Base-by-base conservation (phyloP, 2,888 invertebrate genomes). In the Morpho deidamia region DNA sequence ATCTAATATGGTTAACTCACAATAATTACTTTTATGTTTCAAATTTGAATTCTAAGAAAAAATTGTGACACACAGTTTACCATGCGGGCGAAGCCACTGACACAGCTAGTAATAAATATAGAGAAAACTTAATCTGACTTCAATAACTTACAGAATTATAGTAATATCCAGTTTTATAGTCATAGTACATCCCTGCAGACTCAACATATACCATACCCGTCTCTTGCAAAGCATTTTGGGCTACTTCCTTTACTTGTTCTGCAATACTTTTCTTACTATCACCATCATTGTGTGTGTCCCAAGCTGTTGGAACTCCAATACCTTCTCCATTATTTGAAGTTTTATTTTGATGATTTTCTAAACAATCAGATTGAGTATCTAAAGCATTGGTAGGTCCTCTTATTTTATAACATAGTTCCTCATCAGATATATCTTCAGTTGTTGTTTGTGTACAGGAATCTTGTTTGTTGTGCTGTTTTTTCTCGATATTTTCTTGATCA, bases 91-190 rank as follows among this genome's bases (percentile, higher is more conserved):
- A n/a, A n/a, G n/a, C n/a, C n/a, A n/a, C n/a, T n/a, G n/a, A n/a
- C n/a, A n/a, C n/a, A n/a, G n/a, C n/a, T n/a, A n/a, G n/a, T n/a
- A n/a, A n/a, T n/a, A 23, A 23, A 23, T 23, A 23, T 23, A 23
- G 23, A 23, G 5, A 23, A 23, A 23, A 23, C 23, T 23, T 23
- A 5, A 5, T 23, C 23, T 23, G 5, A 23, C 0, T 23, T 23
- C 23, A 33, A 41, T 7, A 60, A 90, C 92, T 89, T 91, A 96
- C 96, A 65, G 96, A 93, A 89, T 96, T 96, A 74, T 97, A 97
- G 84, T 97, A 97, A 83, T 96, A 97, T 59, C 97, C 96, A 63
- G 95, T 94, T 70, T 93, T 94, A 65, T 94, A 95, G 81, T 97
- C 96, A 79, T 96, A 97, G 81, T 97, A 97, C 84, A 96, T 91